Conservation (phyloP, 64 coral and sea anemone genomes). For the Montipora cactus region DNA sequence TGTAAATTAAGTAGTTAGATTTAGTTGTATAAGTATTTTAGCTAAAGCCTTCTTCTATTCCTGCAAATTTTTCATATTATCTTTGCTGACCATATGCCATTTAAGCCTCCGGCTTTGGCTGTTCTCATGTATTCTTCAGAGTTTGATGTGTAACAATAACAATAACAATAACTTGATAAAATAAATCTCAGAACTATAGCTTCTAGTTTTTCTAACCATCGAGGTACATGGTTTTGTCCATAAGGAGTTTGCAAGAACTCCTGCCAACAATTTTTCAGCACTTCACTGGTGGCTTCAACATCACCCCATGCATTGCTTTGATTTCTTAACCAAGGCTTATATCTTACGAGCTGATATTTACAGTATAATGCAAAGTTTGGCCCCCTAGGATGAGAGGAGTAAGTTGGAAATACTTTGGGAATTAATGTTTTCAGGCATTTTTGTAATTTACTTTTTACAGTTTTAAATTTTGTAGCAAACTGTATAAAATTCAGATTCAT, state of each 20-base stretch:
- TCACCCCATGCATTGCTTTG: conserved; percentile 52
- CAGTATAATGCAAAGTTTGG: too few species aligned
- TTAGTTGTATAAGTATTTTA: too few species aligned
- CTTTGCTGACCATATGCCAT: too few species aligned
- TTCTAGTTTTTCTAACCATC: conserved; percentile 76
- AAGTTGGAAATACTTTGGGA: background rate
- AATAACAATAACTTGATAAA: too few species aligned
- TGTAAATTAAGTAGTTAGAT: too few species aligned
- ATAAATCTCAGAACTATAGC: background rate
- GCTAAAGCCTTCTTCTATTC: too few species aligned
- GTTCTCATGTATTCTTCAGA: too few species aligned
- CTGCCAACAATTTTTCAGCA: conserved; percentile 55
- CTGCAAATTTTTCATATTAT: too few species aligned
- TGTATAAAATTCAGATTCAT: conserved; percentile 66
- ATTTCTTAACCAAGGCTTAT: conserved; percentile 44
- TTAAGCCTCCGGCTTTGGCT: too few species aligned
- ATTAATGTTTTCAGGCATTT: conserved; percentile 70
- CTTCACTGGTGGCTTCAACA: conserved; percentile 27
- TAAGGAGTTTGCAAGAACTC: conserved; percentile 63
- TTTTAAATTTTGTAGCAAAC: conserved; percentile 73
- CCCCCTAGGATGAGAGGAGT: too few species aligned
- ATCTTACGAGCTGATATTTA: conserved; percentile 21
- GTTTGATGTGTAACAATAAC: too few species aligned
- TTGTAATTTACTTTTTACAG: conserved; percentile 61
- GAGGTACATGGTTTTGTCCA: conserved; percentile 68